These are phyloP conservation scores for Tribolium castaneum DNA, from an alignment of 1,140 invertebrate genomes.

Conservation along the genomic window DNA sequence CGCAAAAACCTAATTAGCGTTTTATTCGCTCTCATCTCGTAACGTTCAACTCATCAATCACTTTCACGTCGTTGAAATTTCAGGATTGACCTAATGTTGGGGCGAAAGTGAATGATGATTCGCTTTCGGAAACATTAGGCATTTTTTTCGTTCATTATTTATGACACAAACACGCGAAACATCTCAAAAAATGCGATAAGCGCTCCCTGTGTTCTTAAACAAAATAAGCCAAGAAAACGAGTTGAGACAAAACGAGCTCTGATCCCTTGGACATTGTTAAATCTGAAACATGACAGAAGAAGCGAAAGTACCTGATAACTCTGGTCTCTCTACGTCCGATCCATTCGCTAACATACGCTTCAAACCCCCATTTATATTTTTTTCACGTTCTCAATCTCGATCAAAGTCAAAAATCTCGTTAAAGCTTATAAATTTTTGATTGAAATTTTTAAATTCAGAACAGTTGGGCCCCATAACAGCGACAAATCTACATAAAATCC, in stretches of 20 bases:
- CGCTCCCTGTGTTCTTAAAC: not conserved
- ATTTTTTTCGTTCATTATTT: not conserved
- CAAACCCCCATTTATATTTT: slow-evolving; percentile 5
- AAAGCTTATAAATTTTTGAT: slow-evolving; percentile 27
- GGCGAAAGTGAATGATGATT: not conserved
- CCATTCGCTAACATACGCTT: not conserved
- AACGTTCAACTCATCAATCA: too few relatives aligned
- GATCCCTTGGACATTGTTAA: not conserved
- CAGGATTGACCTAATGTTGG: too few relatives aligned
- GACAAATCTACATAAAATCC: not conserved
- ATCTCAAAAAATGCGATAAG: not conserved
- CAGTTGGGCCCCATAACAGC: not conserved
- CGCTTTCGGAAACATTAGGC: not conserved
- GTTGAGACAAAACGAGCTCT: not conserved
- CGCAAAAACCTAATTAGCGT: too few relatives aligned
- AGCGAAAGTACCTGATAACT: not conserved
- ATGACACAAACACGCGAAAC: not conserved
- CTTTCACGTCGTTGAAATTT: too few relatives aligned
- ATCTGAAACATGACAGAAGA: not conserved
- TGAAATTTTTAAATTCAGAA: not conserved
- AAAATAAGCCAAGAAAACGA: not conserved
- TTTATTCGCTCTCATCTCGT: too few relatives aligned
- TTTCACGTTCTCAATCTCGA: slow-evolving; percentile 14
- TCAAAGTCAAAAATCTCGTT: slow-evolving; percentile 20
- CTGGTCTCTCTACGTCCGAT: not conserved